Conservation (phyloP, 2,888 invertebrate species). For the Drosophila picticornis region DNA sequence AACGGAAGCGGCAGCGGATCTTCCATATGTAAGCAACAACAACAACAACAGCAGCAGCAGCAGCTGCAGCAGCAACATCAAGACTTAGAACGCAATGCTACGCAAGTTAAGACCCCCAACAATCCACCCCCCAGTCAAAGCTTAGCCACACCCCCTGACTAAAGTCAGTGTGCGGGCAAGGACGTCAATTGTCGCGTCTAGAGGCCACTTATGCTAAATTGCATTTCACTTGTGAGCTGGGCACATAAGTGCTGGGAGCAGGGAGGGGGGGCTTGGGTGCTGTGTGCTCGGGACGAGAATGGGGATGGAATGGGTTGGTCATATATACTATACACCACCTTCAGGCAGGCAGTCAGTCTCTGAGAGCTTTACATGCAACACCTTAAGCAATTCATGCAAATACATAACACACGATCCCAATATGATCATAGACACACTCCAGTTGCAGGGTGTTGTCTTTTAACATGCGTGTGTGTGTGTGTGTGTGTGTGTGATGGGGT, state of each 20-base stretch:
- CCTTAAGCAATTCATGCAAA: neutral
- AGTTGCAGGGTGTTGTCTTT: neutral
- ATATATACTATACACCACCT: neutral
- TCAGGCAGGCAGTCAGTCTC: neutral
- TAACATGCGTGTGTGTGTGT: neutral
- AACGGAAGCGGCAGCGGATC: conserved; percentile 73
- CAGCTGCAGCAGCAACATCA: neutral
- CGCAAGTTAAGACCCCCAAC: conserved; percentile 25
- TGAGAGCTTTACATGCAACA: neutral
- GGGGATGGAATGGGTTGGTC: neutral
- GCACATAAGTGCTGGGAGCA: conserved; percentile 9
- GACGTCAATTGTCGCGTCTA: conserved; percentile 77
- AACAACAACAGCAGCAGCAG: neutral
- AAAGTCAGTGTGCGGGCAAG: conserved; percentile 24
- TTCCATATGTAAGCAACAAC: conserved; percentile 61
- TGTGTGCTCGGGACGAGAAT: neutral
- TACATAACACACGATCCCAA: neutral
- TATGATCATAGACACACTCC: neutral
- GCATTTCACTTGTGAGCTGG: conserved; percentile 68
- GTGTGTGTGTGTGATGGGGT: neutral
- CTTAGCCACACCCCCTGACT: neutral
- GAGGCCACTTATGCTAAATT: conserved; percentile 76
- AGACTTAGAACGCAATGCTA: neutral
- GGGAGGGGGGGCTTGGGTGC: neutral
- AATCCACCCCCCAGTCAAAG: neutral